Conservation (phyloP, 1,140 invertebrate species). For the Calliphora vicina region DNA sequence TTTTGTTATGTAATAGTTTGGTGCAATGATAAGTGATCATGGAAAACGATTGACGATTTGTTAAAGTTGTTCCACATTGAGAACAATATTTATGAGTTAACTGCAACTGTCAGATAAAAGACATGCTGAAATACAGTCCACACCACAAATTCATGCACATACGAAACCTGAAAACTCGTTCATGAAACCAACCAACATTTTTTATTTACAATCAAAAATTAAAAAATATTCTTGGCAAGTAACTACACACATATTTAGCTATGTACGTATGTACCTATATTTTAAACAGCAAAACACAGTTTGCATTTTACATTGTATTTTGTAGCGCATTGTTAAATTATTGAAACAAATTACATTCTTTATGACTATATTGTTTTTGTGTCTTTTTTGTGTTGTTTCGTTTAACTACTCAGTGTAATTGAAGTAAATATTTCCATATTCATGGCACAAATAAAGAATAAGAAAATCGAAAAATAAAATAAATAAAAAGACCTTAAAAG, state of each 20-base stretch:
- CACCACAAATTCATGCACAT: no score
- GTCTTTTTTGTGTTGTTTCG: background rate
- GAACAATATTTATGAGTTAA: background rate
- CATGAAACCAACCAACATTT: no score
- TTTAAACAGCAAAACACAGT: background rate
- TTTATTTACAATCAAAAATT: no score
- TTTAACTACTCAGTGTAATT: background rate
- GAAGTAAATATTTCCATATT: slow-evolving; percentile 6
- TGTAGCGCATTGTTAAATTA: background rate
- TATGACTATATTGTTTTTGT: background rate
- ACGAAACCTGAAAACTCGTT: no score
- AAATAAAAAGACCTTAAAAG: background rate
- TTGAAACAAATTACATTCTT: slow-evolving; percentile 6
- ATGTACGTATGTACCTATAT: background rate
- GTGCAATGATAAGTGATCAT: no score
- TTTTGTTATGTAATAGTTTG: no score
- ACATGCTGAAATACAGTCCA: background rate
- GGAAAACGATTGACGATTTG: no score
- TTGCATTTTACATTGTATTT: background rate
- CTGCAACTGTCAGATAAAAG: background rate
- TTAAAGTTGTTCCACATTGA: background rate
- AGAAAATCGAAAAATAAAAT: background rate
- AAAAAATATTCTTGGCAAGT: no score
- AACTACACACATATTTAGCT: no score
- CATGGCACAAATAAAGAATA: background rate